A percentile compares a stretch with the other conserved stretches of the same genome.
phyloP scores from a whole-genome alignment of 2,797 vertebrate species.

The Acridotheres tristis region DNA sequence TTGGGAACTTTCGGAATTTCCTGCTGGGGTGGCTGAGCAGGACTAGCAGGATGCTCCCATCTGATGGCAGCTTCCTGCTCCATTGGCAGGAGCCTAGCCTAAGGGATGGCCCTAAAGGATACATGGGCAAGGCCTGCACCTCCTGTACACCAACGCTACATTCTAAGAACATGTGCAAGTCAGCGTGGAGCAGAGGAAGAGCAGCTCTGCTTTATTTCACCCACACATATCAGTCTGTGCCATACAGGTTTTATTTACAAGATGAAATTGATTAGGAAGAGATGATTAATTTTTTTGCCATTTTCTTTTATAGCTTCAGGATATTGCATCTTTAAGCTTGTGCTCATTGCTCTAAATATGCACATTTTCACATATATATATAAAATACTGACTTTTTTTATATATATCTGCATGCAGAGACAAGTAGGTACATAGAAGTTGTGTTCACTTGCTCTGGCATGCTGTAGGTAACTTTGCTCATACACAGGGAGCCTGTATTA shows the following conservation, averaged over 20 bases:
- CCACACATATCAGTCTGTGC: background rate
- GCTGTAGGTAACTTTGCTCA: slow-evolving; percentile 32
- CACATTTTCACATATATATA: slow-evolving; percentile 44
- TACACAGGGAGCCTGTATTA: slow-evolving; percentile 27
- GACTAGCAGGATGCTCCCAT: background rate
- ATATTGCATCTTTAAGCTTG: slow-evolving; percentile 72
- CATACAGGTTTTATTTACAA: background rate
- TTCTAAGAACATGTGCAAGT: background rate
- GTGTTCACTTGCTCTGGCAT: slow-evolving; percentile 61
- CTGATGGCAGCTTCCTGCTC: background rate
- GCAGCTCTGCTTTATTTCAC: background rate
- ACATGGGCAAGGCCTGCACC: background rate
- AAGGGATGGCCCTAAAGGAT: background rate
- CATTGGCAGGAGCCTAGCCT: background rate
- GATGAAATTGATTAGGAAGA: background rate
- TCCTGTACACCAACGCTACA: background rate
- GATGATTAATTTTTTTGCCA: slow-evolving; percentile 16
- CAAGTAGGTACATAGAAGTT: slow-evolving; percentile 43
- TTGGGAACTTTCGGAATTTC: background rate
- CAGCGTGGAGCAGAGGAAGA: background rate
- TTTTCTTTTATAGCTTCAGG: slow-evolving; percentile 70
- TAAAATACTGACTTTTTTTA: slow-evolving; percentile 29
- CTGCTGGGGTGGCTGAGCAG: background rate
- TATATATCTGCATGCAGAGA: slow-evolving; percentile 67
- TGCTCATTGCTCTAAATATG: slow-evolving; percentile 53